Evolutionary conservation across 2,888 invertebrate genomes (phyloP), one percentile per base, ranked within the genome.

Genomic region (Drosophila robusta): DNA sequence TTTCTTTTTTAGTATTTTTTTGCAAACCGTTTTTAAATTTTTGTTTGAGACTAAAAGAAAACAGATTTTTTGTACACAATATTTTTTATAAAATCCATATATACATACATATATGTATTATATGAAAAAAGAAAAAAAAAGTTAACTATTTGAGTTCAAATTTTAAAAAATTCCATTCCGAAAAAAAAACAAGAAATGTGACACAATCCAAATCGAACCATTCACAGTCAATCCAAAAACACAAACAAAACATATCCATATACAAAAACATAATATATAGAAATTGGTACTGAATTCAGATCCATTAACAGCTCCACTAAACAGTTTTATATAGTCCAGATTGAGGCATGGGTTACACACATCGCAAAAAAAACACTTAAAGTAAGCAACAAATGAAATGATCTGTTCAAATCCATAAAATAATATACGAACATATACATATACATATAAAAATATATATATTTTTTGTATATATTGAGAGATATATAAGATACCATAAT

Each of bases 241-340:
- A 36, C 16, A 50, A 8, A 65, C 34, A 34, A 39, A 70, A 75
- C 75, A 78, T 75, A 75, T 75, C 75, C 75, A 75, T 60, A 45
- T 66, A 52, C 46, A 70, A 47, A 32, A 0, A 11, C 26, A n/a
- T 6, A 3, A 51, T 9, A 36, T 16, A 46, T 34, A 56, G n/a
- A 32, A 61, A 55, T 63, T 44, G 44, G 49, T 29, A 50, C 29
- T 42, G 42, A 42, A 38, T 12, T 51, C 51, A 22, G 46, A 61
- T 60, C 29, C 45, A 32, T n/a, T 39, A 16, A 44, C 45, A 60
- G 42, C 42, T 72, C 34, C 46, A 72, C 32, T 3, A 8, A 32
- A 9, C 11, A 3, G 9, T 32, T 32, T 11, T 26, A 34, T 57
- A 32, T 11, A 42, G 16, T 29, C 42, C 38, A 38, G n/a, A n/a